Evolutionary conservation across 2,888 invertebrate species (phyloP), one percentile per base, ranked within the genome.

Genomic region (Phanerotoma sp.): DNA sequence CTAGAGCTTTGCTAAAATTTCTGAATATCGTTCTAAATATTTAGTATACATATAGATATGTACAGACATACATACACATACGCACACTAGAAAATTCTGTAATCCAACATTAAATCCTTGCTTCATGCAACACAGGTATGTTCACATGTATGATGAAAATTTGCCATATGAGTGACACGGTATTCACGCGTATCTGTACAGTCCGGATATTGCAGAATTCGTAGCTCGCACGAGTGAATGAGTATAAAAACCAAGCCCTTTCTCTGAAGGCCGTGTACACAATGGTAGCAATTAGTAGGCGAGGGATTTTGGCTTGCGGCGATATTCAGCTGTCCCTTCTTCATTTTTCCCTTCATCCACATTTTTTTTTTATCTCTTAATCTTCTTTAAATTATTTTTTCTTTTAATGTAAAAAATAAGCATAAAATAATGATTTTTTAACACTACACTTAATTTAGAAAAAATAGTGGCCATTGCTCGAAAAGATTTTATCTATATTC

Each of bases 281-380:
- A 67, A 67, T 67, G 60, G 55, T 62, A 61, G 62, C 66, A 68
- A 68, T 67, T 68, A 68, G 64, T 58, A 61, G 57, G 64, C 64
- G 60, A 59, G 61, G 62, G 62, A 66, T 67, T 63, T 61, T 45
- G 60, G 61, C 65, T 56, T 42, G 47, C 33, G 57, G 61, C 56
- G 32, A 35, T 22, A 37, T 22, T 49, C 30, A 20, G 16, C 6
- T 33, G n/a, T 18, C 20, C 16, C 28, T 44, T 11, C 11, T 45
- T 18, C 7, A 16, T 45, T 30, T 28, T 11, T 16, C 25, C 6
- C n/a, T 32, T 45, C 20, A 7, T 44, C 28, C 7, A 13, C 16
- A 13, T 13, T 4, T 28, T 9, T 16, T 15, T 6, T 10, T 20
- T n/a, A 11, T 6, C 16, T 20, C 28, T 15, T 15, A 10, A 25